Evolutionary conservation across 1,140 invertebrate genomes (phyloP).

Genomic region (Potamilus streckersoni): DNA sequence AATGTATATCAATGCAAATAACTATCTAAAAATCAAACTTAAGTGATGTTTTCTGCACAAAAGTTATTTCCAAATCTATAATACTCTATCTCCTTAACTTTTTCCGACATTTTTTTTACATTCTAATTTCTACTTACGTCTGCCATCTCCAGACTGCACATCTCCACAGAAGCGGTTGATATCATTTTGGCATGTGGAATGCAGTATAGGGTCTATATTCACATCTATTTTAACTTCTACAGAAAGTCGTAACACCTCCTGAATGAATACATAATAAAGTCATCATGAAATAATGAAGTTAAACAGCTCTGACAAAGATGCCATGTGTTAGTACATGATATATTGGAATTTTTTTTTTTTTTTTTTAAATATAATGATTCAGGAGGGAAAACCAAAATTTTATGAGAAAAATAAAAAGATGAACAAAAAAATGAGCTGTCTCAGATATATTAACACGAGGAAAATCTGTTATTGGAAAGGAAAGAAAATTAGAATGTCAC

Average conservation of each 20-base stretch:
- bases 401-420: too few species aligned
- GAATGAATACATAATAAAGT: conserved; percentile 9
- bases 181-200: conserved; percentile 71
- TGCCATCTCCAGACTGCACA: conserved; percentile 84
- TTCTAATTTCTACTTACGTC: conserved; percentile 61
- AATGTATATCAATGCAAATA: not conserved
- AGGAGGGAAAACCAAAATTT: not conserved
- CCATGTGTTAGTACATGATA: not conserved
- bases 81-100: too few species aligned
- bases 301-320: not conserved
- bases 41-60: not conserved
- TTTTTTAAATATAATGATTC: not conserved
- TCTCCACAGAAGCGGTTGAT: conserved; percentile 86
- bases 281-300: not conserved
- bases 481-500: too few species aligned
- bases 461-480: too few species aligned
- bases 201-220: conserved; percentile 73
- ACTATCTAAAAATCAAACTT: not conserved
- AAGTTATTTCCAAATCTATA: too few species aligned
- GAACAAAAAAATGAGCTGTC: too few species aligned
- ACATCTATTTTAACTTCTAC: conserved; percentile 72
- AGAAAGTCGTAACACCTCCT: conserved; percentile 81
- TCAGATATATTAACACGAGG: too few species aligned
- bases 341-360: not conserved
- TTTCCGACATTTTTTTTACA: too few species aligned